Conservation (phyloP, 1,140 invertebrate species). For the Halyomorpha halys region DNA sequence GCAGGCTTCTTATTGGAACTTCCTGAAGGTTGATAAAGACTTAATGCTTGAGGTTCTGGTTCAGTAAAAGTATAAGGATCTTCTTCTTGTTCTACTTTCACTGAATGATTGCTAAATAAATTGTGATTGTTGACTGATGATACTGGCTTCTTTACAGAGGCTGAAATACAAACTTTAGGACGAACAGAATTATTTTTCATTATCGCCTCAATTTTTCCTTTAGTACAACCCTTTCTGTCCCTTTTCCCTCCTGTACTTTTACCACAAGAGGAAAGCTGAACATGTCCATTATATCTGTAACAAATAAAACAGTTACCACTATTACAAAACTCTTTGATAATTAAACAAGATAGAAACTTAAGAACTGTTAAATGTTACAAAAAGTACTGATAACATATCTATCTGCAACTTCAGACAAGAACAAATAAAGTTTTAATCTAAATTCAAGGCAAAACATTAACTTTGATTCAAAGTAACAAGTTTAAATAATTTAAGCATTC, state of each 20-base stretch:
- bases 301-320: background rate
- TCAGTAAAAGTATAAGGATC: conserved; percentile 32
- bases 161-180: conserved; percentile 30
- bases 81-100: conserved; percentile 27
- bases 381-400: too few relatives aligned
- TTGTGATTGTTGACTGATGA: conserved; percentile 31
- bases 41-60: conserved; percentile 28
- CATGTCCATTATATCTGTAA: conserved; percentile 45
- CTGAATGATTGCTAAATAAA: conserved; percentile 32
- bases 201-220: conserved; percentile 36
- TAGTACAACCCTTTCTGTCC: conserved; percentile 41
- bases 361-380: too few relatives aligned
- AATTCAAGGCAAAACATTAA: too few relatives aligned
- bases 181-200: conserved; percentile 34
- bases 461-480: too few relatives aligned
- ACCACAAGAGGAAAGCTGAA: conserved; percentile 41
- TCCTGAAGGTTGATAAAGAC: conserved; percentile 21
- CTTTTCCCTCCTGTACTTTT: conserved; percentile 40
- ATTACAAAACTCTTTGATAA: too few relatives aligned
- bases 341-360: too few relatives aligned
- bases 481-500: too few relatives aligned
- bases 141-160: conserved; percentile 16
- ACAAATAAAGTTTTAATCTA: too few relatives aligned
- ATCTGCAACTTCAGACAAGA: too few relatives aligned
- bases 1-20: conserved; percentile 12